Conservation (phyloP, 2,113 vertebrate genomes). For the Panthera uncia region DNA sequence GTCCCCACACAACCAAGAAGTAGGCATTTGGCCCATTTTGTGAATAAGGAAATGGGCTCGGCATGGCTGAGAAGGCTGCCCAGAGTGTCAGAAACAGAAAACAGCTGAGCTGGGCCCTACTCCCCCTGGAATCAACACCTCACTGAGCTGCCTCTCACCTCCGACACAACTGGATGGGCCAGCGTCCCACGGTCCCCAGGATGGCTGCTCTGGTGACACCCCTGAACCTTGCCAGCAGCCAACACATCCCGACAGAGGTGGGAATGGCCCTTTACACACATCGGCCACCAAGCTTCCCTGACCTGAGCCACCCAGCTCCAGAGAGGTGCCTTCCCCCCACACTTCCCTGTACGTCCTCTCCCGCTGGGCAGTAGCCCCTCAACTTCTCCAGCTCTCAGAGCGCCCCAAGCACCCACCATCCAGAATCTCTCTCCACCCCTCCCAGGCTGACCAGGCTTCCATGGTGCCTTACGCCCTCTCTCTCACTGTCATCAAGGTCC, state of each 20-base stretch:
- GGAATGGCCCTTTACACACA: neutral
- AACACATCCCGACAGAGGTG: rapidly evolving
- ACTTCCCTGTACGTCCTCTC: neutral
- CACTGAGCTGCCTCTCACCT: neutral
- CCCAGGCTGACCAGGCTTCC: neutral
- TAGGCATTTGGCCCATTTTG: neutral
- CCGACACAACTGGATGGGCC: neutral
- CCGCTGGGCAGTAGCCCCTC: neutral
- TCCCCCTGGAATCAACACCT: neutral
- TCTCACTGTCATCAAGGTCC: neutral
- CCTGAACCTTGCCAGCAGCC: neutral
- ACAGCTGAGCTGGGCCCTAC: neutral
- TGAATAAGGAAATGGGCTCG: neutral
- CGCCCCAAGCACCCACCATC: neutral
- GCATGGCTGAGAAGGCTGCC: rapidly evolving
- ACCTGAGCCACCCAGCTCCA: neutral
- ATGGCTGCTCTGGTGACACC: neutral
- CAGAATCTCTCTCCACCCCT: neutral
- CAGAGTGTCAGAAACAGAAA: rapidly evolving
- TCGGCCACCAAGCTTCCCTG: neutral
- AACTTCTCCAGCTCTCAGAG: neutral
- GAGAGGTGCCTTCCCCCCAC: neutral
- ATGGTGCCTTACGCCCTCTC: rapidly evolving
- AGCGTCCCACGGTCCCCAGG: neutral
- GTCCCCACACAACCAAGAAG: neutral